A percentile compares a stretch with the other conserved stretches of the same genome.
These are phyloP conservation scores for Amphipyra tragopoginis DNA, from an alignment of 2,888 invertebrate genomes.

Conservation along the genomic window DNA sequence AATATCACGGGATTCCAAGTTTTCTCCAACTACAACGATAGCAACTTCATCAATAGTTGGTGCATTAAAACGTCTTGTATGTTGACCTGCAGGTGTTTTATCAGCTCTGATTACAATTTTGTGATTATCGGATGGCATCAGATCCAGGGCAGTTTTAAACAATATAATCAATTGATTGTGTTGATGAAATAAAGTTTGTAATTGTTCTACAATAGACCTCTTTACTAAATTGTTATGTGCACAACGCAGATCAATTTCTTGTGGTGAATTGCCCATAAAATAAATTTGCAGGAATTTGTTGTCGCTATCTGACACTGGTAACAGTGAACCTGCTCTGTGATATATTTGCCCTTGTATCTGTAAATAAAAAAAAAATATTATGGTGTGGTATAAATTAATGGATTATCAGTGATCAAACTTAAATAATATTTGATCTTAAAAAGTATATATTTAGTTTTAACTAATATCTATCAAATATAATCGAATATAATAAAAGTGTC, in stretches of 20 bases:
- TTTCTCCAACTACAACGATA: too few relatives aligned
- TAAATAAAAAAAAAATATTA: too few relatives aligned
- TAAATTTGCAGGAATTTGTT: constrained; percentile 59
- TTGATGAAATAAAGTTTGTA: constrained; percentile 56
- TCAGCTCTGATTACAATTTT: constrained; percentile 66
- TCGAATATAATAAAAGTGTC: too few relatives aligned
- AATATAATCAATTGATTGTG: constrained; percentile 55
- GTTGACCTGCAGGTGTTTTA: constrained; percentile 60
- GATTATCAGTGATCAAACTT: too few relatives aligned
- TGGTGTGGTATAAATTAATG: too few relatives aligned
- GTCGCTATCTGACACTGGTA: too few relatives aligned
- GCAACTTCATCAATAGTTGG: constrained; percentile 60
- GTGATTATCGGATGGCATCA: constrained; percentile 61
- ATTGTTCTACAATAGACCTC: constrained; percentile 55
- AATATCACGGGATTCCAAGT: too few relatives aligned
- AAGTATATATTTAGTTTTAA: too few relatives aligned
- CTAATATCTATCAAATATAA: too few relatives aligned
- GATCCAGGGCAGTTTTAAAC: constrained; percentile 58
- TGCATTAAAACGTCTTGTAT: constrained; percentile 62
- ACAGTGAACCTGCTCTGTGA: too few relatives aligned
- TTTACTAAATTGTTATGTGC: constrained; percentile 53
- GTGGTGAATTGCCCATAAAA: constrained; percentile 55
- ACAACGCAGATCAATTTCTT: constrained; percentile 52
- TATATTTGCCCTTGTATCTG: too few relatives aligned
- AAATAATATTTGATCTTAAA: too few relatives aligned